Evolutionary conservation across 2,797 vertebrate genomes (phyloP), one percentile per base, ranked within the genome.

Genomic region (Anguilla pacifica): DNA sequence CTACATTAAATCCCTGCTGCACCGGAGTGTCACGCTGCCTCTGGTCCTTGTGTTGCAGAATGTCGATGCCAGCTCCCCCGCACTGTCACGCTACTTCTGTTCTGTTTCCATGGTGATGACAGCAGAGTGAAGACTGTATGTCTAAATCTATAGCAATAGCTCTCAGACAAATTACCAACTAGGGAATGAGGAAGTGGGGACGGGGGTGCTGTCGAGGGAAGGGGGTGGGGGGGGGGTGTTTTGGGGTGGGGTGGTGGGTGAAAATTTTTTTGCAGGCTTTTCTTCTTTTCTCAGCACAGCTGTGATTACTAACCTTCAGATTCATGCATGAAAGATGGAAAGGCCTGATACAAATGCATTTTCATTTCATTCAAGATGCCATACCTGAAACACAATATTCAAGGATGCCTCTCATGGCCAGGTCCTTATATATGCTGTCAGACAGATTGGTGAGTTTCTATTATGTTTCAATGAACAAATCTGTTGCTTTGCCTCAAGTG

Each of bases 71-170:
- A 89, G 88, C 91, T 93, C 90, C 89, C 90, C 89, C 87, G 85
- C 74, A 89, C 87, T 70, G 90, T 77, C 90, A 92, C 90, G 90
- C 91, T 93, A 90, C 92, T 94, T 89, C 91, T 91, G 91, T 95
- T 92, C 94, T 94, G 96, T 96, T 96, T 95, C 96, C 96, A 96
- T 96, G 95, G 96, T 94, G 94, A 96, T 95, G 94, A 94, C 93
- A 95, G 93, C 89, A 93, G 94, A 95, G 92, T 94, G 95, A 93
- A 88, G 91, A 91, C 91, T 93, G 93, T 93, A 94, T 89, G 91
- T 94, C 90, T 91, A 93, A 94, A 92, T 94, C 93, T 92, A 90
- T 87, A 87, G 89, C 86, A 90, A 90, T 93, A 92, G 92, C 89
- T 91, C 93, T 92, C 90, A 87, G 91, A 90, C 89, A 91, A 91